Base-by-base conservation (phyloP, 2,888 invertebrate genomes). In the Campopleginae sp. region DNA sequence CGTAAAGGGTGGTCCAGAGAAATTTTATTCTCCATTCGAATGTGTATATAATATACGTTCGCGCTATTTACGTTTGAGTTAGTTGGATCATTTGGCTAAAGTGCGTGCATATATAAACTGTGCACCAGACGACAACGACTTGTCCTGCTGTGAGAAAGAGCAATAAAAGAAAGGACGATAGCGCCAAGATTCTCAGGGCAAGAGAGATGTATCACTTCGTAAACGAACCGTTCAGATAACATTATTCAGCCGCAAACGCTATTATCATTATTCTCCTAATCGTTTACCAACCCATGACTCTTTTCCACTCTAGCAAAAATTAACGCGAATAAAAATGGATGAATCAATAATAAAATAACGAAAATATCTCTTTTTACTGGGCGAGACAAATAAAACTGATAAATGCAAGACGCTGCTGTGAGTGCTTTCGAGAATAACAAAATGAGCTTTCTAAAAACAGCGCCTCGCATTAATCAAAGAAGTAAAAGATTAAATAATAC, bases 31-130 rank as follows among this genome's bases (percentile, higher is more conserved):
- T 66, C 71, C 71, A 75, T 54, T 71, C 65, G 44, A 65, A 82
- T 58, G 51, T 33, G 33, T 48, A 66, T 78, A 63, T 82, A 82
- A 85, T 85, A 79, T 80, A 82, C 79, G 79, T 65, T 44, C 58
- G 61, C 54, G 65, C 48, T 77, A 78, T 85, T 82, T 66, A 58
- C 75, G 63, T 65, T 66, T 82, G 85, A 85, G 85, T 85, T 82
- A 85, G 82, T 79, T 58, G 71, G 58, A 79, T 76, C 78, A 82
- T 85, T 85, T 82, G 82, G 75, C 63, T 75, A 78, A 80, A 79
- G 71, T 71, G 75, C 61, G 70, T 82, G 74, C 61, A 78, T 75
- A 85, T 75, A 81, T 72, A 72, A 51, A 65, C 27, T n/a, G 27
- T 33, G 31, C 65, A 42, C 42, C 66, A n/a, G 42, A 63, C 44